phyloP scores from a whole-genome alignment of 2,888 invertebrate genomes.

The Druceiella hillmani region DNA sequence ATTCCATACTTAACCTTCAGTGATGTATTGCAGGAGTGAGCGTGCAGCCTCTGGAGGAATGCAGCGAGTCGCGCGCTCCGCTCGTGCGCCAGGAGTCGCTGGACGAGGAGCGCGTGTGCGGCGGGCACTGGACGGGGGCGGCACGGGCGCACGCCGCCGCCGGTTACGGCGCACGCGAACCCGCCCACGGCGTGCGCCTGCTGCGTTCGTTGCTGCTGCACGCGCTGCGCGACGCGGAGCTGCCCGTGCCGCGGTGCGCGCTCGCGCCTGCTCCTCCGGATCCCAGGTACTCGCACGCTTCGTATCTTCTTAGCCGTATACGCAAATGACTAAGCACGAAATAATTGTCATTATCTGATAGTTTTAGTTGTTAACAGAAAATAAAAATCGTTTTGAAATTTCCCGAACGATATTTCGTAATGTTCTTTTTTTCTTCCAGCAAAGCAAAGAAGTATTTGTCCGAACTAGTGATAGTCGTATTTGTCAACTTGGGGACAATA shows the following conservation, averaged over 20 bases:
- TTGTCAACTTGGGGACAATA: too few species aligned
- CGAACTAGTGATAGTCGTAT: too few species aligned
- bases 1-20: too few species aligned
- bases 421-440: too few species aligned
- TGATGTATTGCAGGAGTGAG: conserved; percentile 34
- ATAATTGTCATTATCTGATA: too few species aligned
- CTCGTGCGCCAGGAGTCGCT: conserved; percentile 43
- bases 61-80: conserved; percentile 44
- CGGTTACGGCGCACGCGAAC: conserved; percentile 43
- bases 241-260: conserved; percentile 42
- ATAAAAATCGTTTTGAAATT: too few species aligned
- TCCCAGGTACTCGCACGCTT: too few species aligned
- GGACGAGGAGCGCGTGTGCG: conserved; percentile 48
- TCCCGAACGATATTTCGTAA: too few species aligned
- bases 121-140: conserved; percentile 39
- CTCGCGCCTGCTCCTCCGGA: conserved; percentile 40
- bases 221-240: conserved; percentile 40
- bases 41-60: conserved; percentile 40
- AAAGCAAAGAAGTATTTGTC: too few species aligned
- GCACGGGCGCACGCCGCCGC: conserved; percentile 16
- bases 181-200: conserved; percentile 46
- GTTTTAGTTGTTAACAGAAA: too few species aligned
- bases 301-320: too few species aligned
- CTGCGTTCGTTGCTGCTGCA: conserved; percentile 45
- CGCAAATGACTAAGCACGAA: too few species aligned